Conservation (phyloP, 1,140 invertebrate species). For the Brachionus sp. region DNA sequence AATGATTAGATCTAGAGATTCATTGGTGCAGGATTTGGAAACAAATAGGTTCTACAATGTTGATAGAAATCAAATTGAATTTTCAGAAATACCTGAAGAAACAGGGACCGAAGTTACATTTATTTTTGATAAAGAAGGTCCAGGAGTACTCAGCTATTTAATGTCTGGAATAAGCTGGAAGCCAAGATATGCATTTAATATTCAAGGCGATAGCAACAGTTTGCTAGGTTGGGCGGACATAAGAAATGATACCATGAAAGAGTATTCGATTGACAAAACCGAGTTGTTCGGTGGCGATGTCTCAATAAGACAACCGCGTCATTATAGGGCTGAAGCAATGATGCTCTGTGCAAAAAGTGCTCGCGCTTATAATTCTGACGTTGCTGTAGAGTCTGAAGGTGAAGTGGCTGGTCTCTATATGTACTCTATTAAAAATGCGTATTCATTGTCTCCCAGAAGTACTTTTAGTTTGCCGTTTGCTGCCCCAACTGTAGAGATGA, state of each 20-base stretch:
- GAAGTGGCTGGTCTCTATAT: conserved; percentile 8
- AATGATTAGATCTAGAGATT: conserved; percentile 29
- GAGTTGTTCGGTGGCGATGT: conserved; percentile 40
- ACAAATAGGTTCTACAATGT: neutral
- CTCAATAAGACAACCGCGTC: neutral
- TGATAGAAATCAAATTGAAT: conserved; percentile 3
- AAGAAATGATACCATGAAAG: conserved; percentile 27
- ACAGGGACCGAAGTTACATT: conserved; percentile 13
- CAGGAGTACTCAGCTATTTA: conserved; percentile 9
- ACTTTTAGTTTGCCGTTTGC: conserved; percentile 27
- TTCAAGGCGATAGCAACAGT: neutral
- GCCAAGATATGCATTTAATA: conserved; percentile 20
- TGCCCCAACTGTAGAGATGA: neutral
- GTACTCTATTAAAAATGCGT: conserved; percentile 10
- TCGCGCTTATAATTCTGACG: neutral
- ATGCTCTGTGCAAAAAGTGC: neutral
- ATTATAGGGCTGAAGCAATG: neutral
- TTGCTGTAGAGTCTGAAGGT: conserved; percentile 8
- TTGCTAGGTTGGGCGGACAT: conserved; percentile 38
- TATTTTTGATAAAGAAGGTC: conserved; percentile 18
- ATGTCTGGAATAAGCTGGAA: conserved; percentile 35
- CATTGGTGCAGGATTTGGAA: conserved; percentile 21
- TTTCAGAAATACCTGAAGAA: conserved; percentile 27
- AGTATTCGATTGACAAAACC: conserved; percentile 17
- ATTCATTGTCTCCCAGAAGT: neutral